Evolutionary conservation across 2,888 invertebrate species (phyloP).

Genomic region (Nephrocerus scutellatus): DNA sequence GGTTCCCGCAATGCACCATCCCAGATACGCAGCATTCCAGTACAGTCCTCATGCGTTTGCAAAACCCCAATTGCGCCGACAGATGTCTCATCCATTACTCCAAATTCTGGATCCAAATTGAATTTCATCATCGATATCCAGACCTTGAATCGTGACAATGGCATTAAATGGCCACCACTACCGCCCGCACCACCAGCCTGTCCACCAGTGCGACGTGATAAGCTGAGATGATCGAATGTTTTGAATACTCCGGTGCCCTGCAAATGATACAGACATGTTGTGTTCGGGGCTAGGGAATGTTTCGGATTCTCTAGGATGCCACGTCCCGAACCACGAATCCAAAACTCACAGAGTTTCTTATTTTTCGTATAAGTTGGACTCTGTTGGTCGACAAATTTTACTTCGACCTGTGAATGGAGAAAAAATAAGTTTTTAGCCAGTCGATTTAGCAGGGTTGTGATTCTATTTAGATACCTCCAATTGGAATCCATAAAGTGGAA

Average conservation of each 20-base stretch:
- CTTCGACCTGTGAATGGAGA: slow-evolving; percentile 51
- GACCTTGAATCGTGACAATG: slow-evolving; percentile 65
- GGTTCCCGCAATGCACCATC: slow-evolving; percentile 74
- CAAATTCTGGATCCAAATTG: slow-evolving; percentile 64
- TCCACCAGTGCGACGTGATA: slow-evolving; percentile 50
- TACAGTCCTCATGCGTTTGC: slow-evolving; percentile 66
- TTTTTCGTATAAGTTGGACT: slow-evolving; percentile 78
- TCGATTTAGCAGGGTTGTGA: too few relatives aligned
- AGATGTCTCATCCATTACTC: slow-evolving; percentile 42
- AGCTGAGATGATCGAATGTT: slow-evolving; percentile 50
- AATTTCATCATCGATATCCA: slow-evolving; percentile 84
- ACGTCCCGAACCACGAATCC: slow-evolving; percentile 71
- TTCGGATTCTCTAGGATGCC: slow-evolving; percentile 77
- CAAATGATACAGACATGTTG: slow-evolving; percentile 81
- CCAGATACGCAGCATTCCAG: slow-evolving; percentile 79
- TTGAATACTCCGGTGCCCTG: slow-evolving; percentile 57
- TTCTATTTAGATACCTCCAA: slow-evolving; percentile 63
- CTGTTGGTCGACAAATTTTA: slow-evolving; percentile 76
- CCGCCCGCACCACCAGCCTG: slow-evolving; percentile 24
- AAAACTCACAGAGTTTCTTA: slow-evolving; percentile 78
- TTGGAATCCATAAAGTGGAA: slow-evolving; percentile 81
- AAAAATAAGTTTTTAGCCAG: too few relatives aligned
- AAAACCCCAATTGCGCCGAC: slow-evolving; percentile 44
- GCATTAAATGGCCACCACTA: slow-evolving; percentile 35
- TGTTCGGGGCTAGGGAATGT: slow-evolving; percentile 80